Conservation (phyloP, 2,888 invertebrate species). For the Syrista parreyssii region DNA sequence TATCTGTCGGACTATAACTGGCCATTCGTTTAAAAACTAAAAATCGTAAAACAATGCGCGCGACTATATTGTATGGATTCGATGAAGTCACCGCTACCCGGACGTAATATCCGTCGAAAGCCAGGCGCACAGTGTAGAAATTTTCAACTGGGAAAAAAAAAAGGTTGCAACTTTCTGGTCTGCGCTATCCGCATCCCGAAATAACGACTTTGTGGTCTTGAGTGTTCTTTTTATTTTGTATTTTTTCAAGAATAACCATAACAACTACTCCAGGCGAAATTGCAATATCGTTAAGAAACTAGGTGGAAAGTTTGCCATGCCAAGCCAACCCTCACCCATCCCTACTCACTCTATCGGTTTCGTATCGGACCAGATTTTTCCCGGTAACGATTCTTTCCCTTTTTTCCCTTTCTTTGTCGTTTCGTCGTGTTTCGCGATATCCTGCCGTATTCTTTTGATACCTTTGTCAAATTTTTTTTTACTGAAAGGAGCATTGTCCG, state of each 20-base stretch:
- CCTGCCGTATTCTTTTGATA: neutral
- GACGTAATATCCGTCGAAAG: neutral
- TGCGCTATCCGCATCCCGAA: neutral
- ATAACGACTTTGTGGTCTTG: neutral
- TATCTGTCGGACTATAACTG: constrained; percentile 58
- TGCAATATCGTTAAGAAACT: neutral
- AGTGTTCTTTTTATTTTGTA: neutral
- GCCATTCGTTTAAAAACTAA: constrained; percentile 50
- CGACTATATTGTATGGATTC: neutral
- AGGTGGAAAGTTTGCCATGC: neutral
- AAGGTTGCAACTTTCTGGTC: neutral
- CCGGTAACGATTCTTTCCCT: neutral
- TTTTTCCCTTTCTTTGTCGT: neutral
- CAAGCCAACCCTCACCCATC: no score
- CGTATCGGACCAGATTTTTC: neutral
- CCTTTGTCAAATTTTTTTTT: neutral
- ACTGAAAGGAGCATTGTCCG: constrained; percentile 38
- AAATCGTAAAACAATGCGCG: constrained; percentile 49
- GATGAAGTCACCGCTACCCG: neutral
- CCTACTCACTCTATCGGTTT: neutral
- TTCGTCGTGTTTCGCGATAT: neutral
- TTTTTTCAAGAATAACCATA: neutral
- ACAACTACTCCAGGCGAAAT: neutral
- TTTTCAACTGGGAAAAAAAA: neutral
- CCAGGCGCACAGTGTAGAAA: neutral